These are phyloP conservation scores for Ceratosolen fusciceps DNA, from an alignment of 1,140 invertebrate genomes.

Conservation along the genomic window DNA sequence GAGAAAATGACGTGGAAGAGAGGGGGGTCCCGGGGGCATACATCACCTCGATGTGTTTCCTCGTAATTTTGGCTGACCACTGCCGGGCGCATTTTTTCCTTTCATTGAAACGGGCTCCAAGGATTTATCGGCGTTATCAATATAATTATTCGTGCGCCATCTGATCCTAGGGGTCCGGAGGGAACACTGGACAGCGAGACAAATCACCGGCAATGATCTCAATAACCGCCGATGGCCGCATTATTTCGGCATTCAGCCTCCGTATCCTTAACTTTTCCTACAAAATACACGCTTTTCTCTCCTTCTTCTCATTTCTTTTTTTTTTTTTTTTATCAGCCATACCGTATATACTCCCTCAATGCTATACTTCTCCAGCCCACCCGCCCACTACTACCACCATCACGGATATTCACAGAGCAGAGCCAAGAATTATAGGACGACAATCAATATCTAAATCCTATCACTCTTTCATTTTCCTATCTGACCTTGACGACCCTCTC, in stretches of 20 bases:
- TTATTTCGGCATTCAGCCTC: constrained; percentile 59
- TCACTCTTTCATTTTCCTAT: constrained; percentile 53
- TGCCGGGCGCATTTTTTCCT: not conserved
- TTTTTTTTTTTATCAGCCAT: too few relatives aligned
- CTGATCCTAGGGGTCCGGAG: constrained; percentile 15
- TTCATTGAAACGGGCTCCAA: constrained; percentile 36
- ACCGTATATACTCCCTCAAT: too few relatives aligned
- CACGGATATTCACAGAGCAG: too few relatives aligned
- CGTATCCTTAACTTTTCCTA: constrained; percentile 3
- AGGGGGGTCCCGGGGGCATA: not conserved
- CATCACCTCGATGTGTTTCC: not conserved
- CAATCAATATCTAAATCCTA: constrained; percentile 59
- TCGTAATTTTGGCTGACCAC: not conserved
- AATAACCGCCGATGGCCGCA: constrained; percentile 54
- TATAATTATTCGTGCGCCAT: constrained; percentile 51
- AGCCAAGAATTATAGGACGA: constrained; percentile 53
- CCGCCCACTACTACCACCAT: too few relatives aligned
- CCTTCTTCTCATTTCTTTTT: too few relatives aligned
- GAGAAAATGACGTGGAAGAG: not conserved
- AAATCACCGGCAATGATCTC: constrained; percentile 60
- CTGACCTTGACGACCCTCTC: not conserved
- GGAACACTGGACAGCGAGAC: constrained; percentile 47
- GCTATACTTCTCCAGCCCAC: too few relatives aligned
- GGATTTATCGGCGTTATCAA: constrained; percentile 51
- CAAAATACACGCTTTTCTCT: constrained; percentile 24